These are phyloP conservation scores for Drosophila cardini DNA, from an alignment of 1,140 invertebrate species.

Conservation along the genomic window DNA sequence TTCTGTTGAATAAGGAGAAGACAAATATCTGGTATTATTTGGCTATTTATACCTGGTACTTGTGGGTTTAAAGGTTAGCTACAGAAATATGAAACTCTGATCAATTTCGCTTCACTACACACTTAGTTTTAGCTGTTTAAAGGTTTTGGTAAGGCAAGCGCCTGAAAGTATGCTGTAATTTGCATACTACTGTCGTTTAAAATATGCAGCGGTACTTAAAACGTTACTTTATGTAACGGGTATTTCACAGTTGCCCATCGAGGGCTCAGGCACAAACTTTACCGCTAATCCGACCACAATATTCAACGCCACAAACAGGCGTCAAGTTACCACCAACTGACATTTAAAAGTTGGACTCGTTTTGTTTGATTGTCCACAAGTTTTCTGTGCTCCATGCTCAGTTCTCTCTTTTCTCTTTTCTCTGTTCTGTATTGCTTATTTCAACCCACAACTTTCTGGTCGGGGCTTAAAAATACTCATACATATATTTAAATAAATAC, in stretches of 20 bases:
- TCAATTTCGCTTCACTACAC: too few species aligned
- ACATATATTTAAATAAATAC: constrained; percentile 52
- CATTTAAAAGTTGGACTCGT: constrained; percentile 64
- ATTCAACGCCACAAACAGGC: constrained; percentile 17
- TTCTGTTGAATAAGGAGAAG: constrained; percentile 49
- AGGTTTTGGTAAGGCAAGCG: too few species aligned
- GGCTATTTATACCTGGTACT: constrained; percentile 18
- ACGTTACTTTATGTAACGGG: too few species aligned
- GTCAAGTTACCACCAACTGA: constrained; percentile 56
- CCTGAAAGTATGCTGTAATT: too few species aligned
- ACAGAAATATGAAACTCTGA: too few species aligned
- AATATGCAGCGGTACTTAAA: too few species aligned
- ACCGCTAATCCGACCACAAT: constrained; percentile 61
- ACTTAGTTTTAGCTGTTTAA: too few species aligned
- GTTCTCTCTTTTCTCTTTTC: background rate
- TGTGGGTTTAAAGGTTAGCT: too few species aligned
- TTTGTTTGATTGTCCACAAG: background rate
- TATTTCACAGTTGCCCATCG: background rate
- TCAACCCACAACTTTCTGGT: constrained; percentile 32
- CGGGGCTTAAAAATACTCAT: constrained; percentile 56
- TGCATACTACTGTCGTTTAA: too few species aligned
- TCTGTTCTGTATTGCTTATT: background rate
- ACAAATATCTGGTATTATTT: constrained; percentile 45
- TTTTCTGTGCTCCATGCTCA: background rate
- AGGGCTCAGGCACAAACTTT: constrained; percentile 5